Conservation (phyloP, 2,797 vertebrate species). For the Squalus acanthias region DNA sequence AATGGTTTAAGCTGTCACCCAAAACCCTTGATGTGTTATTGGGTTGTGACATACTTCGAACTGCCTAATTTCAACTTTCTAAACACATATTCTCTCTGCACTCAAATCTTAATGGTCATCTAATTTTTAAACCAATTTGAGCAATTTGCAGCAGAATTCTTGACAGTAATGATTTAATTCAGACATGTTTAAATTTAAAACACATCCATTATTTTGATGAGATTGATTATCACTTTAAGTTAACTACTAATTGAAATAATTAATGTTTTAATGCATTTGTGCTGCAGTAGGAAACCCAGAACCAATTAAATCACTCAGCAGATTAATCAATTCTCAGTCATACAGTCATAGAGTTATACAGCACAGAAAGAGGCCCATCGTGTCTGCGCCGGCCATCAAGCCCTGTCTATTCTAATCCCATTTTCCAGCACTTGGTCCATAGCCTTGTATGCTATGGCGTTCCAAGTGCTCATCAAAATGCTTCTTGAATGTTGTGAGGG, state of each 20-base stretch:
- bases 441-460: too few relatives aligned
- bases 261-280: conserved; percentile 28
- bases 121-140: conserved; percentile 32
- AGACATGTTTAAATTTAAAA: conserved; percentile 14
- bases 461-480: too few relatives aligned
- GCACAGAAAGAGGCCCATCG: too few relatives aligned
- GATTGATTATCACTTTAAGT: conserved; percentile 22
- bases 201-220: conserved; percentile 27
- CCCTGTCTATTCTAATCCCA: too few relatives aligned
- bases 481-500: too few relatives aligned
- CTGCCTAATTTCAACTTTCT: background rate
- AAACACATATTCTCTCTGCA: background rate
- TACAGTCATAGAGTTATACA: too few relatives aligned
- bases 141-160: conserved; percentile 14
- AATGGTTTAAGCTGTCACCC: conserved; percentile 19
- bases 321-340: background rate
- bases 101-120: conserved; percentile 27
- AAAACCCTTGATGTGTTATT: conserved; percentile 16
- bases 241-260: conserved; percentile 32
- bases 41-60: background rate
- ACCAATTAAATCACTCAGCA: conserved; percentile 9
- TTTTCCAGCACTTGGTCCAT: too few relatives aligned
- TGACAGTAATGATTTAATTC: conserved; percentile 27
- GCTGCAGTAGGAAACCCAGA: conserved; percentile 19
- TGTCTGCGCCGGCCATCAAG: too few relatives aligned